phyloP scores from a whole-genome alignment of 64 coral and sea anemone genomes.

The Cladopsammia gracilis region DNA sequence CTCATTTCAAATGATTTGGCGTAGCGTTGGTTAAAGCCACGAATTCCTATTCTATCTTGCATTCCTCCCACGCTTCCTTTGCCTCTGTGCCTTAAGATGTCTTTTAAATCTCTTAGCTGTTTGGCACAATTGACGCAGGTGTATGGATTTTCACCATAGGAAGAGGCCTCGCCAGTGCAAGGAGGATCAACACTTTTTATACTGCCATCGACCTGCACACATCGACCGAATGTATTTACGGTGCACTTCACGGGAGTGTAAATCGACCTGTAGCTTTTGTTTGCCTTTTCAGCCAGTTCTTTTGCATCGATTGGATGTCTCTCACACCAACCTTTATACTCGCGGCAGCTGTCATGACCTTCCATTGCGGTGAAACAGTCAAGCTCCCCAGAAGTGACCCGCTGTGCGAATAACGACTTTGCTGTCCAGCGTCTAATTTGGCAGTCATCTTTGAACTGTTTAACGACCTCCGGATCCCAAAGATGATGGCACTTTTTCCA shows the following conservation, averaged over 20 bases:
- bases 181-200: slow-evolving; percentile 42
- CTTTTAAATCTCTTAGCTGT: slow-evolving; percentile 58
- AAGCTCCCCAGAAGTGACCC: background rate
- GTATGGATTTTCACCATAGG: slow-evolving; percentile 46
- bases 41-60: no score
- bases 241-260: slow-evolving; percentile 1
- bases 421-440: slow-evolving; percentile 35
- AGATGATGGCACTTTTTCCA: slow-evolving; percentile 42
- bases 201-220: background rate
- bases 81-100: slow-evolving; percentile 46
- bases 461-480: slow-evolving; percentile 64
- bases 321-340: slow-evolving; percentile 21
- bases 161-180: background rate
- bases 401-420: slow-evolving; percentile 22
- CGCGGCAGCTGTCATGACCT: slow-evolving; percentile 29
- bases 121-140: slow-evolving; percentile 56
- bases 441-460: slow-evolving; percentile 6
- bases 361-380: background rate
- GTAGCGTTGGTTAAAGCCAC: slow-evolving; percentile 71
- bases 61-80: background rate
- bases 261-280: slow-evolving; percentile 17
- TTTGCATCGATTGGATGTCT: slow-evolving; percentile 36
- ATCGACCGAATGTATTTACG: slow-evolving; percentile 6
- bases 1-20: slow-evolving; percentile 24
- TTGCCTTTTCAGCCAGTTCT: slow-evolving; percentile 9